Evolutionary conservation across 2,888 invertebrate species (phyloP), one percentile per base, ranked within the genome.

Genomic region (Troglohyphantes excavatus): DNA sequence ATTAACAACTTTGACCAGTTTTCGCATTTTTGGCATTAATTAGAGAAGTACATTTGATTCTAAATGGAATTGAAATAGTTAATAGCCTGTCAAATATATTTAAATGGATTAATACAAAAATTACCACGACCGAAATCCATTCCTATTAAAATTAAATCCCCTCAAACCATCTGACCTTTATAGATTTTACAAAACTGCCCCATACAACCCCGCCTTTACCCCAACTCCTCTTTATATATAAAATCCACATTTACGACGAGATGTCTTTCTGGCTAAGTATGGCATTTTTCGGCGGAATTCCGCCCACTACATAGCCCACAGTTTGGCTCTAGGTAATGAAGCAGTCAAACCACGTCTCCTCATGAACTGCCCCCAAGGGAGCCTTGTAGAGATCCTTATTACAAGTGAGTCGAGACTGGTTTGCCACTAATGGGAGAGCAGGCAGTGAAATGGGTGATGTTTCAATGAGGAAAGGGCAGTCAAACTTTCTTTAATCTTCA

Each of bases 401-500:
- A 73, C 79, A 65, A 70, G 86, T 86, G 78, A 86, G 72, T 78
- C 72, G 70, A 78, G 78, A 27, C 70, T 21, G 39, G 65, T 46
- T 72, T 63, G 39, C 78, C 59, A 39, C 53, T 87, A 87, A 87
- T 87, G 87, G 87, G 33, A 27, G 9, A 46, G 59, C 67, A 63
- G 27, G 72, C 73, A 79, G 79, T 81, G 79, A 87, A 81, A 87
- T 87, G 65, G 81, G 46, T 59, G 73, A 72, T 53, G n/a, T n/a
- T n/a, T n/a, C n/a, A n/a, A n/a, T 39, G 86, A 78, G 78, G 78
- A 70, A 43, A 61, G 78, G 43, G n/a, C n/a, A n/a, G n/a, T n/a
- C n/a, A 87, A 87, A 87, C 79, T 87, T 86, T 87, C 79, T 73
- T 73, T 87, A 87, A 87, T 87, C 79, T 87, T 73, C 65, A 46